Evolutionary conservation across 2,113 vertebrate genomes (phyloP).

Genomic region (Tapirus terrestris): DNA sequence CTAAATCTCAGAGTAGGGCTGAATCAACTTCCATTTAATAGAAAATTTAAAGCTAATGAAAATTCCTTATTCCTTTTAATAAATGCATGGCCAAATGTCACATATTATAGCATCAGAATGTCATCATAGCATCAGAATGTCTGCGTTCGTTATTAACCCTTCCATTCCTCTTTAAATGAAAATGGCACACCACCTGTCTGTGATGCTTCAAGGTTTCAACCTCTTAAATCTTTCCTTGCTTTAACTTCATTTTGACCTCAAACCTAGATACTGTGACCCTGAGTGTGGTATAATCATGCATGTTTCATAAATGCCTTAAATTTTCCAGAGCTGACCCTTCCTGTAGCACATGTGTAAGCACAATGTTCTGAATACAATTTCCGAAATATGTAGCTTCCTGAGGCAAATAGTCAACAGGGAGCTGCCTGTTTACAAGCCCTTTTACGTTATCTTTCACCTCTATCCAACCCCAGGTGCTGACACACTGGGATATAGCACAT

Average conservation of each 20-base stretch:
- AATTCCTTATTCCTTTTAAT: background rate
- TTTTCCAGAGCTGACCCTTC: slow-evolving; percentile 24
- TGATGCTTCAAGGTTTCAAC: background rate
- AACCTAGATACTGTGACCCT: background rate
- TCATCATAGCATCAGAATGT: background rate
- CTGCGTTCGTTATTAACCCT: background rate
- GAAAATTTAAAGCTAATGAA: slow-evolving; percentile 23
- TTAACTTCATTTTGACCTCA: slow-evolving; percentile 15
- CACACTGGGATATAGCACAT: background rate
- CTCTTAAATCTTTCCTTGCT: background rate
- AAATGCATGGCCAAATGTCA: background rate
- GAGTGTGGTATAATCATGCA: background rate
- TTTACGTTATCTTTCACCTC: slow-evolving; percentile 46
- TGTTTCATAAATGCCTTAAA: background rate
- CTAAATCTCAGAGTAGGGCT: background rate
- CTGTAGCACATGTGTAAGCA: background rate
- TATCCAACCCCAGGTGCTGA: background rate
- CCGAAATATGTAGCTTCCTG: slow-evolving; percentile 36
- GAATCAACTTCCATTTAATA: background rate
- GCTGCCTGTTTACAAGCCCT: slow-evolving; percentile 12
- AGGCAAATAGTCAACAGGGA: background rate
- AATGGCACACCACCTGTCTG: background rate
- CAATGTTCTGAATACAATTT: background rate
- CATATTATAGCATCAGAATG: background rate
- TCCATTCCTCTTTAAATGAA: background rate